Base-by-base conservation (phyloP, 1,140 invertebrate species). In the Aphidius ervi region DNA sequence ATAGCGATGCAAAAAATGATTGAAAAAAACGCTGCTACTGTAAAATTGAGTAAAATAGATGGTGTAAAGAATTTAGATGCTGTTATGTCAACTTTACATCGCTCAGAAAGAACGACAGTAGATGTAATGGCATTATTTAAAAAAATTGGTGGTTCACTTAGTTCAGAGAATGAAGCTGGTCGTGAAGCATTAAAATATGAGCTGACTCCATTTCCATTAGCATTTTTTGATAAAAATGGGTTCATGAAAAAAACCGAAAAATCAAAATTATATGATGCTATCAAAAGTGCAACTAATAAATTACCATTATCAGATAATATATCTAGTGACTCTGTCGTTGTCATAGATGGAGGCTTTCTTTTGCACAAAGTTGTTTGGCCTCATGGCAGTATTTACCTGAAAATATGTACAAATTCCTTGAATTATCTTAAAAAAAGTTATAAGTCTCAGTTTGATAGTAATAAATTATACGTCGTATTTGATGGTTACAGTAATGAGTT, bases 191-290 rank as follows among this genome's bases (percentile, higher is more conserved):
- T 79, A 10, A 57, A 67, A 56, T 73, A 73, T 68, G 74, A 79
- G 65, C 63, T 79, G 7, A 59, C 67, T 7, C 71, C 73, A 7
- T 73, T 55, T 61, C 71, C 70, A 40, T 64, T 72, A 63, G 67
- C 67, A 43, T 43, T 74, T n/a, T 74, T 74, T 60, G 69, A 71
- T 65, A 67, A 62, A 55, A 45, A 66, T 59, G 68, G 69, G 64
- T 46, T 61, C 3, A 74, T 80, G 75, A 65, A 71, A 64, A 76
- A 76, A 73, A 67, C 65, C 41, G 42, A 62, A 49, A 77, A 79
- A 63, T 72, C 73, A 20, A 58, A 71, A 42, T 64, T 74, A 63
- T 74, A 70, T 53, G 61, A 68, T 65, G 66, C 63, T 53, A 73
- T 76, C 65, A 40, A 50, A 5, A 8, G 31, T 49, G 6, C 10